Evolutionary conservation across 2,113 vertebrate genomes (phyloP), one percentile per base, ranked within the genome.

Genomic region (Rhinichthys klamathensis): DNA sequence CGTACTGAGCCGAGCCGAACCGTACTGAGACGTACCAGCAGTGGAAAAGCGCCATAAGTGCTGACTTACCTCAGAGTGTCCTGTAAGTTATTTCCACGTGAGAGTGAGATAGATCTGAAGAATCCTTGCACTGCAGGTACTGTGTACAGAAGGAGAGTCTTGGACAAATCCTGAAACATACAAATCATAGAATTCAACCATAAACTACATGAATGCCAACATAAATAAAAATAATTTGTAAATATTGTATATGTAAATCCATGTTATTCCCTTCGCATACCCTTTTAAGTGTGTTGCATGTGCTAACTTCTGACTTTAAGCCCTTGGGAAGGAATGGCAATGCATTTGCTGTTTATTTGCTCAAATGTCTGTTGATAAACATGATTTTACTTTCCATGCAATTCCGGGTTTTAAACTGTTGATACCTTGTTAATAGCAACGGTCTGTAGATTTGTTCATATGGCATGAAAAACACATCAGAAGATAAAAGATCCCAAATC

Each of bases 111-210:
- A 75, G 98, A 99, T 15, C 98, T 94, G 95, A 98, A 99, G 92
- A 99, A 99, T 23, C 97, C 98, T 86, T 99, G 97, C 86, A 99
- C 97, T 6, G 98, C 98, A n/a, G 98, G 97, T 46, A 99, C 98
- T 0, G 98, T 99, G 93, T 99, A 99, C 89, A 98, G 92, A 84
- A 99, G 90, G 49, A 99, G 92, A 0, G 97, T 99, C 93, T 99
- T 98, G 58, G 97, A 99, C 51, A 99, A 94, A 91, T 99, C 98
- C 98, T 99, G 90, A 8, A 69, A 83, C 21, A 91, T 21, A 70
- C 13, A 70, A 12, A 84, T 30, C 38, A 85, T 11, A 51, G 5
- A 58, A 72, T 1, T 80, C 35, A 2, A 70, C 2, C 0, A 5
- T 44, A 44, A 70, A 56, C 5, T 32, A 13, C 13, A 15, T 27